These are phyloP conservation scores for Aradophagus sp. DNA, from an alignment of 1,140 invertebrate species.

Conservation along the genomic window DNA sequence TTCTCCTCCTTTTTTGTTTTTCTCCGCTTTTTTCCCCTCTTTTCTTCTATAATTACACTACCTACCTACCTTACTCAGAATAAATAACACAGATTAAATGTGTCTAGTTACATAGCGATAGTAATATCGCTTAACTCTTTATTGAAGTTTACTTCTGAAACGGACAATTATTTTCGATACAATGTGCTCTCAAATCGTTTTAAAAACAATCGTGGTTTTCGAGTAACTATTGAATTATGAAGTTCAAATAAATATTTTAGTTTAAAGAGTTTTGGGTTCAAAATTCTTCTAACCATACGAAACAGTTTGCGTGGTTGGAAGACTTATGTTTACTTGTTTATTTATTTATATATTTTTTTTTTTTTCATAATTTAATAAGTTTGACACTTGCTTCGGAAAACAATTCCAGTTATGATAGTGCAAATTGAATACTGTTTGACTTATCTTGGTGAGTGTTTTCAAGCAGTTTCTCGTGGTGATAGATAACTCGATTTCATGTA, in stretches of 20 bases:
- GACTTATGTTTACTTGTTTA: too few relatives aligned
- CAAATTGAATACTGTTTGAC: too few relatives aligned
- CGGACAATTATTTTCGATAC: conserved; percentile 28
- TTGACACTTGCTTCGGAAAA: too few relatives aligned
- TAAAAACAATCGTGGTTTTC: neutral
- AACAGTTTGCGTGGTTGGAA: too few relatives aligned
- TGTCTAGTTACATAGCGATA: conserved; percentile 63
- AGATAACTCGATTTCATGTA: conserved; percentile 29
- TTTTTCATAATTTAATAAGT: too few relatives aligned
- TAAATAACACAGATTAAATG: conserved; percentile 74
- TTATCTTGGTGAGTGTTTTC: conserved; percentile 9
- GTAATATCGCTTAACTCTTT: conserved; percentile 56
- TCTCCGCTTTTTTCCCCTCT: conserved; percentile 55
- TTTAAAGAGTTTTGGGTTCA: too few relatives aligned
- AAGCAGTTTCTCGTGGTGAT: conserved; percentile 2
- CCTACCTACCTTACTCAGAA: conserved; percentile 61
- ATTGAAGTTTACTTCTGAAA: conserved; percentile 37
- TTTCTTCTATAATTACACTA: conserved; percentile 71
- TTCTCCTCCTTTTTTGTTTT: conserved; percentile 57
- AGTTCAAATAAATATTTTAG: too few relatives aligned
- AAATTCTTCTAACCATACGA: too few relatives aligned
- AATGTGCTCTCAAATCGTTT: neutral
- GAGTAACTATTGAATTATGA: too few relatives aligned
- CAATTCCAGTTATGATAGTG: too few relatives aligned
- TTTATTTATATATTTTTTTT: too few relatives aligned